Conservation (phyloP, 2,797 vertebrate genomes). For the Cottoperca gobio region DNA sequence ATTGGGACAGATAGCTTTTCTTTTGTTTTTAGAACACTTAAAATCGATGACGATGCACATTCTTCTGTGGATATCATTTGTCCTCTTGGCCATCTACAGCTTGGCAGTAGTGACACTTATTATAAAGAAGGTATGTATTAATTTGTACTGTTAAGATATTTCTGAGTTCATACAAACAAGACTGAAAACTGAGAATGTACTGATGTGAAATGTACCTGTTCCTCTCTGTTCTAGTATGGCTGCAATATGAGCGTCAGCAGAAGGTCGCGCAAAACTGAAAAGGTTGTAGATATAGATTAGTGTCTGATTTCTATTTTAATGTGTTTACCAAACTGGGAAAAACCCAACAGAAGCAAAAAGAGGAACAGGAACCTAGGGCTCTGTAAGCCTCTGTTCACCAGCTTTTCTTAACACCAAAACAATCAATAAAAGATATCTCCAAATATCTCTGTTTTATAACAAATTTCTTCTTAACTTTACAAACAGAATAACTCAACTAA, state of each 20-base stretch:
- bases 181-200: not conserved
- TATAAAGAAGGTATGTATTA: constrained; percentile 76
- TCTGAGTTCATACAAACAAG: not conserved
- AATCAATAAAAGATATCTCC: not conserved
- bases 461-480: not conserved
- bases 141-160: not conserved
- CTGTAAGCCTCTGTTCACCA: not conserved
- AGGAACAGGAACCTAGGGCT: constrained; percentile 57
- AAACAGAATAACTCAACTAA: constrained; percentile 57
- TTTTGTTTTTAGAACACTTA: constrained; percentile 57
- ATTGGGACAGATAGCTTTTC: not conserved
- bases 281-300: constrained; percentile 50
- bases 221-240: constrained; percentile 63
- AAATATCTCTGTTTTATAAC: not conserved
- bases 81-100: constrained; percentile 74
- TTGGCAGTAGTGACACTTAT: constrained; percentile 66
- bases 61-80: constrained; percentile 63
- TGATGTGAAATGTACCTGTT: not conserved
- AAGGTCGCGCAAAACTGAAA: constrained; percentile 23
- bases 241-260: constrained; percentile 15
- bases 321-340: constrained; percentile 24
- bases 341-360: constrained; percentile 34
- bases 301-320: constrained; percentile 10
- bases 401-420: not conserved
- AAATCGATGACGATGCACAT: not conserved